Conservation (phyloP, 2,797 vertebrate genomes). For the Podarcis siculus region DNA sequence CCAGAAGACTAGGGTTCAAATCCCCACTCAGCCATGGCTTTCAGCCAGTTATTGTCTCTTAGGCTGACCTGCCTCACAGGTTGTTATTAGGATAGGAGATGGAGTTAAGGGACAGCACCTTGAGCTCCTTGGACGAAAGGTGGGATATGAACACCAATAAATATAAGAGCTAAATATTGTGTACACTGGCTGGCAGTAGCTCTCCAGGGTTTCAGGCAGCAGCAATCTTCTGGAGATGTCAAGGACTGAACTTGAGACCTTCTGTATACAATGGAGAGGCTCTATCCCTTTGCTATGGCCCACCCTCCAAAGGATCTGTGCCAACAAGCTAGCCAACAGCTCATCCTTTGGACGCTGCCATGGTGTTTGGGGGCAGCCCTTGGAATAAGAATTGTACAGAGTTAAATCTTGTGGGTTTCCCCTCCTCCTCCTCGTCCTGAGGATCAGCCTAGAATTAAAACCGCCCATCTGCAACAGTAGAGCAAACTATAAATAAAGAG, state of each 20-base stretch:
- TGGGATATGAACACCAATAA: not conserved
- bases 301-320: constrained; percentile 1
- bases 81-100: not conserved
- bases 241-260: too few species aligned
- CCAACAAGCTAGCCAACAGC: constrained; percentile 18
- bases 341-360: constrained; percentile 12
- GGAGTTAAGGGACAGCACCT: not conserved
- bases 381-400: constrained; percentile 38
- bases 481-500: constrained; percentile 34
- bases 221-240: too few species aligned
- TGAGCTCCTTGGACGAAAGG: not conserved
- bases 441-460: constrained; percentile 39
- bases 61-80: not conserved
- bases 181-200: too few species aligned
- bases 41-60: not conserved
- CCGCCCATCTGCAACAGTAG: constrained; percentile 28
- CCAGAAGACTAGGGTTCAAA: not conserved
- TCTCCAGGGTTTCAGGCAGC: too few species aligned
- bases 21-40: not conserved
- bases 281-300: too few species aligned
- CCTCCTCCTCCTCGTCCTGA: not conserved
- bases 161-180: too few species aligned
- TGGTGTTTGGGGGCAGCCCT: not conserved
- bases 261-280: too few species aligned
- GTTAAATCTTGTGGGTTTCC: constrained; percentile 42